Conservation (phyloP, 2,797 vertebrate genomes). For the Macropodus opercularis region DNA sequence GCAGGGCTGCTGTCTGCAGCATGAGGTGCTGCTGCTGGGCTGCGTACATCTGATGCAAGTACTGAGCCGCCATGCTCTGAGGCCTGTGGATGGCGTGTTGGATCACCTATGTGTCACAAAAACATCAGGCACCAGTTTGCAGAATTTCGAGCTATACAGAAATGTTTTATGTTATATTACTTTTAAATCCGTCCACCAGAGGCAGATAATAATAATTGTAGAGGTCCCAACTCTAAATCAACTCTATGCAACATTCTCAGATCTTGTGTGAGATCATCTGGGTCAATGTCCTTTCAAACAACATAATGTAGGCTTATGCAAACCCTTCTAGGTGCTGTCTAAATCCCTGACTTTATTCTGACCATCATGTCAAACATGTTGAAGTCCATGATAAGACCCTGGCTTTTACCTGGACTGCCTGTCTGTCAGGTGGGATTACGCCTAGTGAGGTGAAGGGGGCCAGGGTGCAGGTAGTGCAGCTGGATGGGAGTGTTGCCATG, state of each 20-base stretch:
- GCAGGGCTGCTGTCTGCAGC: conserved; percentile 91
- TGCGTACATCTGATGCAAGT: conserved; percentile 95
- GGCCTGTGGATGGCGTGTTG: conserved; percentile 92
- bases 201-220: not conserved
- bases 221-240: not conserved
- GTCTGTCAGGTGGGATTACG: conserved; percentile 86
- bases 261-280: not conserved
- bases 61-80: conserved; percentile 91
- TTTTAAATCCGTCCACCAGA: no score
- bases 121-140: not conserved
- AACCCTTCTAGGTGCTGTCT: not conserved
- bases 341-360: no score
- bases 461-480: conserved; percentile 78
- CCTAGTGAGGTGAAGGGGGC: conserved; percentile 86
- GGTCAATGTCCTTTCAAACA: not conserved
- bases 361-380: no score
- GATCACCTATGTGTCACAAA: conserved; percentile 84
- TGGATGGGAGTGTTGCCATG: conserved; percentile 79
- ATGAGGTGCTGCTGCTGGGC: conserved; percentile 95
- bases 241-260: no score
- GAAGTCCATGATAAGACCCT: not conserved
- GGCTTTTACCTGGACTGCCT: conserved; percentile 89
- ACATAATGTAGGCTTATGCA: no score
- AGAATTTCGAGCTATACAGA: no score
- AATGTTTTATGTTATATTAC: no score